Evolutionary conservation across 2,113 vertebrate genomes (phyloP), one percentile per base, ranked within the genome.

Genomic region (Melanocharis versteri): DNA sequence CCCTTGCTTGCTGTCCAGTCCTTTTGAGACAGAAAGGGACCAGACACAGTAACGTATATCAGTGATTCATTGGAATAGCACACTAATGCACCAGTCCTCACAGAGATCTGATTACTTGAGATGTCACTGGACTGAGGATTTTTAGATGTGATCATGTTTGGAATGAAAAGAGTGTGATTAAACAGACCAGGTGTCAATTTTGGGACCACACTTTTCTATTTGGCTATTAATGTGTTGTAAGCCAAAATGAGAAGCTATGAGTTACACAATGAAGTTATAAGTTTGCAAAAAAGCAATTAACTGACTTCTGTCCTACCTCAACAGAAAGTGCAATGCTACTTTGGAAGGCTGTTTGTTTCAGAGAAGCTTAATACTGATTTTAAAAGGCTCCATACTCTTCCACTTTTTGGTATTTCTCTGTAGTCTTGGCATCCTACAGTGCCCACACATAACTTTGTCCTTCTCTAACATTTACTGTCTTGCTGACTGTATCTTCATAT

Each of bases 21-120:
- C 13, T 85, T 71, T 54, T 58, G n/a, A 61, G 50, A 18, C 47
- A 79, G 51, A 87, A 75, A 40, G 6, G 13, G 12, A 39, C 9
- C 10, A 40, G 21, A 9, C 22, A 56, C 10, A 19, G 14, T 40
- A 24, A 75, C 0, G 0, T 60, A 2, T 71, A 42, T 42, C 7
- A 76, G 19, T 28, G n/a, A 28, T 11, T 4, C 23, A 18, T 39
- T 39, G 58, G 15, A 39, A 21, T 15, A 87, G 20, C 22, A 45
- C 30, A 4, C 7, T 70, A 33, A 64, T 33, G 8, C 35, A n/a
- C 21, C 9, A 51, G 13, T 54, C 35, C 53, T 88, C 50, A 31
- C 27, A n/a, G 37, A n/a, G 58, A 45, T 88, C 40, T 83, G 19
- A 15, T 71, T 77, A 45, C 20, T 72, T 56, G 17, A 79, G 44